Evolutionary conservation across 2,888 invertebrate species (phyloP).

Genomic region (Ischnus inquisitorius): DNA sequence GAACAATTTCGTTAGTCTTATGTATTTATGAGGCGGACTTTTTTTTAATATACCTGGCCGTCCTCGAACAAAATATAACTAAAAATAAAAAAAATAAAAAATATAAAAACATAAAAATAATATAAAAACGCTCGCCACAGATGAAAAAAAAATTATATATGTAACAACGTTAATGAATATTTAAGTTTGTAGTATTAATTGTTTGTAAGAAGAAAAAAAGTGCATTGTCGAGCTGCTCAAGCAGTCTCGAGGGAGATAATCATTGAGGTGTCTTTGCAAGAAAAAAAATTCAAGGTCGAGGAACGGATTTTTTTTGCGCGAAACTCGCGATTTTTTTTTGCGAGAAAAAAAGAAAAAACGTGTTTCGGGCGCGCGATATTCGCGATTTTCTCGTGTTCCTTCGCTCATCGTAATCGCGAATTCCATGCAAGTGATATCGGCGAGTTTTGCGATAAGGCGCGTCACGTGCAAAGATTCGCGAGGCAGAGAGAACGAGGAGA

Average conservation of each 20-base stretch:
- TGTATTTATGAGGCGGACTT: slow-evolving; percentile 63
- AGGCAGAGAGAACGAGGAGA: slow-evolving; percentile 21
- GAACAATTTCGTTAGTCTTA: slow-evolving; percentile 40
- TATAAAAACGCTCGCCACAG: slow-evolving; percentile 40
- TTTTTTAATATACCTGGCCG: slow-evolving; percentile 58
- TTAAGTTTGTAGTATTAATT: slow-evolving; percentile 74
- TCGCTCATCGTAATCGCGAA: slow-evolving; percentile 46
- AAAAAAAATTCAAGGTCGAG: not conserved
- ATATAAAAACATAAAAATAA: slow-evolving; percentile 52
- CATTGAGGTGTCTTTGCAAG: slow-evolving; percentile 26
- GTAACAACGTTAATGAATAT: slow-evolving; percentile 70
- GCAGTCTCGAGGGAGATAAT: slow-evolving; percentile 31
- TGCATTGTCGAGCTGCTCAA: slow-evolving; percentile 32
- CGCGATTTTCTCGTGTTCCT: not conserved
- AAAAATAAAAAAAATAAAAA: slow-evolving; percentile 59
- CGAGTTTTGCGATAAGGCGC: too few relatives aligned
- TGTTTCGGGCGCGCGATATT: too few relatives aligned
- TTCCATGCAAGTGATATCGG: not conserved
- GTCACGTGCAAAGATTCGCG: slow-evolving; percentile 11
- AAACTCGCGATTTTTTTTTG: slow-evolving; percentile 31
- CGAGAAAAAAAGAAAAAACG: too few relatives aligned
- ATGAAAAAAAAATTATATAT: slow-evolving; percentile 64
- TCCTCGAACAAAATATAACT: slow-evolving; percentile 52
- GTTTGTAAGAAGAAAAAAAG: slow-evolving; percentile 55
- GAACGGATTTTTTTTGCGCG: not conserved